Evolutionary conservation across 2,888 invertebrate genomes (phyloP), one percentile per base, ranked within the genome.

Genomic region (Trissonchulus latispiculum): DNA sequence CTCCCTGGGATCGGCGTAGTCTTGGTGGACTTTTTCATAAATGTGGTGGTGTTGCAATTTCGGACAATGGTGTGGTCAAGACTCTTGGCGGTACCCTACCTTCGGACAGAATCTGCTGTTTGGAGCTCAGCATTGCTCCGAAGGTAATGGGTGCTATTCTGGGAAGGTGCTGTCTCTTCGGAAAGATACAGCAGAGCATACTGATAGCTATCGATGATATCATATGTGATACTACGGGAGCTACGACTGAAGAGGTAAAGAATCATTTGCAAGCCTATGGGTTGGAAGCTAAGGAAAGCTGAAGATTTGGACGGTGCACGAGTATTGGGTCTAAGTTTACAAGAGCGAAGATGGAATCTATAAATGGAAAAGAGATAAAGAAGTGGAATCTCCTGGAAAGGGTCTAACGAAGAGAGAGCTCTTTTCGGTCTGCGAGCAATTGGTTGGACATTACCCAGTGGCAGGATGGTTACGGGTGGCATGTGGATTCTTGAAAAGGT

Each of bases 171-270:
- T 64, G 33, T 18, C 15, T 15, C 8, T 64, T 18, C 8, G 33
- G 29, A 8, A 8, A 15, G 29, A 64, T 29, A n/a, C 33, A 8
- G n/a, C 8, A 64, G 66, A 31, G 29, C 32, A n/a, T 8, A 64
- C 66, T 8, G 66, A 64, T 35, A 32, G 32, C 18, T 64, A 64
- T 64, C 33, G 66, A 64, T 29, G 66, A 64, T n/a, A 64, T 64
- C 66, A 35, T 64, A 35, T 8, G 8, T 8, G 33, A 64, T 8
- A 8, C 18, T 15, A 29, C 15, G 15, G 33, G 15, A 8, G 66
- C 33, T 31, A 15, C 8, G 8, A 8, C 66, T 15, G 15, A n/a
- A 31, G 8, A n/a, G 33, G 15, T 64, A n/a, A 31, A 29, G 33
- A 8, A 64, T 32, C 8, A 15, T 29, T 29, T 64, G 8, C 8